phyloP scores from a whole-genome alignment of 2,888 invertebrate species.

The Himalopsyche kuldschensis region DNA sequence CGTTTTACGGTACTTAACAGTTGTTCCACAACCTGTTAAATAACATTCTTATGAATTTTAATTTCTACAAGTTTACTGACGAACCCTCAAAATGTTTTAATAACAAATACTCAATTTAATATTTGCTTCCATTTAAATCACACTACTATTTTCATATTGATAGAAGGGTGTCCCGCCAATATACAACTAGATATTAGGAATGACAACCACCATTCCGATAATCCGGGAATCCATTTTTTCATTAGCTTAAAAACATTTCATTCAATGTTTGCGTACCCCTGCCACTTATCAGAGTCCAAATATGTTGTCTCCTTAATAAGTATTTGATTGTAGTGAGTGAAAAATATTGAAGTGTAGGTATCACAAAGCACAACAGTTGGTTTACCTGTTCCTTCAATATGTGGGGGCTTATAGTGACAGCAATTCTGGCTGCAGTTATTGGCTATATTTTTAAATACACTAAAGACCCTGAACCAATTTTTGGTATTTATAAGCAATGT shows the following conservation, averaged over 20 bases:
- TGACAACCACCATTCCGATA: not conserved
- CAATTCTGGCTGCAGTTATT: not conserved
- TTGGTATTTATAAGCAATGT: conserved; percentile 62
- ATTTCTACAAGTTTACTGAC: no score
- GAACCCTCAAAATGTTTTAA: no score
- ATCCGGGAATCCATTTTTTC: no score
- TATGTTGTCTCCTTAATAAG: not conserved
- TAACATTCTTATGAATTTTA: no score
- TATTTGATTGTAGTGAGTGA: not conserved
- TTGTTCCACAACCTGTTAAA: no score
- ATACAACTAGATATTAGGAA: no score
- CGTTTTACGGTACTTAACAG: no score
- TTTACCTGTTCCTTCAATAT: conserved; percentile 53
- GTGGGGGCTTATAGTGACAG: conserved; percentile 49
- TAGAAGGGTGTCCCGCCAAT: not conserved
- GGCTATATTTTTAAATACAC: conserved; percentile 6
- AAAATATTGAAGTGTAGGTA: not conserved
- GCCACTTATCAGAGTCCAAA: not conserved
- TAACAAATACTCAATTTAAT: no score
- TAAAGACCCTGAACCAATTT: conserved; percentile 56
- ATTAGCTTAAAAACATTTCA: no score
- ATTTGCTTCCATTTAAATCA: not conserved
- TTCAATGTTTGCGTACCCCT: not conserved
- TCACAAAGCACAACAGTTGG: not conserved
- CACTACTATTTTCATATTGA: not conserved